Conservation (phyloP, 2,797 vertebrate species). For the Scomberomorus guttatus region DNA sequence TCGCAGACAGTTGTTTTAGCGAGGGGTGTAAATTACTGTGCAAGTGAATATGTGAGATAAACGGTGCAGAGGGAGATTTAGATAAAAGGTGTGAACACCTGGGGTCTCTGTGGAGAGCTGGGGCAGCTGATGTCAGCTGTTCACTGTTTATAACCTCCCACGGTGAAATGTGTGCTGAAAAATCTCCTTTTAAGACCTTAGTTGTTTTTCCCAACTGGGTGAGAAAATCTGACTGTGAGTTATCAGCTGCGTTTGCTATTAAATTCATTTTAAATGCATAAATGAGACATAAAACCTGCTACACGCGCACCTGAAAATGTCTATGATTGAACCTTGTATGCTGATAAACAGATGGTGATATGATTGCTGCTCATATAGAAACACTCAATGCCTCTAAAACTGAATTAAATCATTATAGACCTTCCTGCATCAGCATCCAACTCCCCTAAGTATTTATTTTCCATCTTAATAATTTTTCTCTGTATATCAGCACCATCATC, state of each 20-base stretch:
- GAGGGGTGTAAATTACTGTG: slow-evolving; percentile 26
- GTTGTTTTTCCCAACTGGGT: background rate
- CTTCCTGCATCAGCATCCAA: background rate
- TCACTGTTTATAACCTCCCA: slow-evolving; percentile 16
- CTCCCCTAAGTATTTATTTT: background rate
- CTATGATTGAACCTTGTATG: slow-evolving; percentile 21
- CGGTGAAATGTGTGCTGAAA: background rate
- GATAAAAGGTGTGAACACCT: slow-evolving; percentile 54
- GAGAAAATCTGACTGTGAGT: background rate
- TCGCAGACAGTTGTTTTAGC: slow-evolving; percentile 35
- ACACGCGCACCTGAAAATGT: slow-evolving; percentile 1
- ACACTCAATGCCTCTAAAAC: slow-evolving; percentile 36
- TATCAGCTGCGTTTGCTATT: background rate
- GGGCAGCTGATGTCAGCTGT: slow-evolving; percentile 31
- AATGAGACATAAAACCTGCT: slow-evolving; percentile 26
- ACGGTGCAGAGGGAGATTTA: slow-evolving; percentile 28
- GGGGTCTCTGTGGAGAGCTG: slow-evolving; percentile 25
- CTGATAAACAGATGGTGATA: slow-evolving; percentile 38
- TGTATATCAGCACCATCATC: background rate
- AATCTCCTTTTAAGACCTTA: background rate
- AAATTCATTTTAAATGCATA: slow-evolving; percentile 1
- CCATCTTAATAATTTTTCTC: slow-evolving; percentile 1
- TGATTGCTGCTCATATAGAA: slow-evolving; percentile 27
- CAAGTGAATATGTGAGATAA: slow-evolving; percentile 42
- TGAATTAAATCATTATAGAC: slow-evolving; percentile 22